These are phyloP conservation scores for Sycobia sp. DNA, from an alignment of 1,140 invertebrate genomes.

Conservation along the genomic window DNA sequence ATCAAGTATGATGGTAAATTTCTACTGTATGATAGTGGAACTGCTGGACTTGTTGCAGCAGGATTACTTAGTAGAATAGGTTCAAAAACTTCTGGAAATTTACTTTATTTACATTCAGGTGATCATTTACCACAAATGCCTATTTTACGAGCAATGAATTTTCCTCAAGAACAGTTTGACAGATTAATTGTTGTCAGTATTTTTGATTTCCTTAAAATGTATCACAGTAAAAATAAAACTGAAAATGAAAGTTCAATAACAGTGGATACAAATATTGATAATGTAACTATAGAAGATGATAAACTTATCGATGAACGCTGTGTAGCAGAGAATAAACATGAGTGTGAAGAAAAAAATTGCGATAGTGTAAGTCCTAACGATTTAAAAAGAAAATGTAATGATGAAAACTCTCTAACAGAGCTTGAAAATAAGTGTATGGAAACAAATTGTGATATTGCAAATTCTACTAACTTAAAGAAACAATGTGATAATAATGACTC, in stretches of 20 bases:
- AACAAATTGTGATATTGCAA: no score
- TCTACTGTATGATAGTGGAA: slow-evolving; percentile 86
- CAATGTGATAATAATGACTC: background rate
- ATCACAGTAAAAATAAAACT: slow-evolving; percentile 59
- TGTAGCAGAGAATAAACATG: no score
- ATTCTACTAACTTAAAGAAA: no score
- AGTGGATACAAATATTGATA: slow-evolving; percentile 18
- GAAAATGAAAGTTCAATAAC: background rate
- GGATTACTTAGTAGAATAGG: slow-evolving; percentile 79
- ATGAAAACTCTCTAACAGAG: no score
- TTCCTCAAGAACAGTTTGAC: slow-evolving; percentile 68
- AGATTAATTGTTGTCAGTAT: slow-evolving; percentile 74
- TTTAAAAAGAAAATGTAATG: no score
- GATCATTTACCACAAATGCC: slow-evolving; percentile 75
- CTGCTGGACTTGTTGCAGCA: slow-evolving; percentile 80
- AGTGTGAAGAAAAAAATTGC: no score
- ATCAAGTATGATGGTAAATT: slow-evolving; percentile 78
- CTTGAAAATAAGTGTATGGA: no score
- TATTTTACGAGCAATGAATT: slow-evolving; percentile 79
- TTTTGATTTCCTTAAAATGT: slow-evolving; percentile 72
- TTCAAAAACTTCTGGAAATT: slow-evolving; percentile 64
- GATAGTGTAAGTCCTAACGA: no score
- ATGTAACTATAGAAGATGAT: background rate
- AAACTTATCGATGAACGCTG: background rate
- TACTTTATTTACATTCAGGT: slow-evolving; percentile 80